Evolutionary conservation across 2,797 vertebrate genomes (phyloP), one percentile per base, ranked within the genome.

Genomic region (Lepus oiostolus): DNA sequence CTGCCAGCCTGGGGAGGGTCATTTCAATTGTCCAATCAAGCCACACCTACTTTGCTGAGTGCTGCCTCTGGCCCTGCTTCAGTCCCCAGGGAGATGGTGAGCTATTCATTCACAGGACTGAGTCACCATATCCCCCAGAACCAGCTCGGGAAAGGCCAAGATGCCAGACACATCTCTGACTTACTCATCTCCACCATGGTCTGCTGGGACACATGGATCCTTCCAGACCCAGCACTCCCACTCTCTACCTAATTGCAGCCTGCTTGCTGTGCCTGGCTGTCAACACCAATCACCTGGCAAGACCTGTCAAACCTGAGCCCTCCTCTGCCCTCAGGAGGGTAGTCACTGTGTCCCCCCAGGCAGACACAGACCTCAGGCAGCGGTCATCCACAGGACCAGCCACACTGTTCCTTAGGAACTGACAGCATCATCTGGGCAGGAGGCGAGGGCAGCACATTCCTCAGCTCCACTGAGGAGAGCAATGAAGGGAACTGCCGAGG

Each of bases 21-120:
- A 74, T 21, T 62, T 65, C 94, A 84, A 95, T 90, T 60, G 54
- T 85, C 86, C 38, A 60, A 67, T 70, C 71, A 89, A 62, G 63
- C 42, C 62, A 72, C 24, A 35, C 63, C 7, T 28, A 26, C 65
- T 30, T 72, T 58, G 50, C 5, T 63, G 35, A 85, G 65, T 9
- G 26, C 3, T 1, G 17, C 67, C n/a, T 60, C 76, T 42, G 54
- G 8, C 8, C 42, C 81, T 81, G 47, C 90, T 28, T 50, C 12
- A 30, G 35, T 65, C 60, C 92, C 85, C 3, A 4, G 35, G 38
- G 17, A 75, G 47, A 28, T 71, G 70, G 35, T 1, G 16, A 93
- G 93, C 76, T 90, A 5, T 47, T 84, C 47, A 32, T 47, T 84
- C 47, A 32, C 4, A 17, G 60, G 10, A 26, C 54, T 7, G 42